A percentile compares a stretch with the other conserved stretches of the same genome.
These are phyloP conservation scores for Oreochromis niloticus DNA, from an alignment of 2,113 vertebrate genomes.

Conservation along the genomic window DNA sequence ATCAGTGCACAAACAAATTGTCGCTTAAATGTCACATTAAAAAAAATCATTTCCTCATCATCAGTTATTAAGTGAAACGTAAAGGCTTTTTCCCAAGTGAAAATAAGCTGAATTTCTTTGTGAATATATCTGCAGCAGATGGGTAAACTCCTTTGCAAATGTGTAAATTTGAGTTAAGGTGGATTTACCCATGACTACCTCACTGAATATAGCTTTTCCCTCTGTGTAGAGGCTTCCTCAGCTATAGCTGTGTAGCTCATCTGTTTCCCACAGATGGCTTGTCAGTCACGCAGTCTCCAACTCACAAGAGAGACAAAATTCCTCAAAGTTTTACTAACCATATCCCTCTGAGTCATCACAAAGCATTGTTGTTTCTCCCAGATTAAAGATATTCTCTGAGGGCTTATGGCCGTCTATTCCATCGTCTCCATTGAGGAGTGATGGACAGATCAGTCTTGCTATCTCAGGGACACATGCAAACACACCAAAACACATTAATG, in stretches of 20 bases:
- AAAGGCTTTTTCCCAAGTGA: background rate
- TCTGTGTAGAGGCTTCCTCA: slow-evolving; percentile 12
- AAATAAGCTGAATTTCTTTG: background rate
- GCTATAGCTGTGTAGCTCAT: slow-evolving; percentile 20
- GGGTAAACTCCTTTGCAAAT: background rate
- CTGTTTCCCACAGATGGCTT: slow-evolving; percentile 54
- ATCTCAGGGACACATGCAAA: background rate
- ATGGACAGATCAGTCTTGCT: slow-evolving; percentile 19
- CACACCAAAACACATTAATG: background rate
- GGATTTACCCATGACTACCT: slow-evolving; percentile 12
- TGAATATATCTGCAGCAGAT: background rate
- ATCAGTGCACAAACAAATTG: background rate
- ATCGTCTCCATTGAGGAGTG: slow-evolving; percentile 28
- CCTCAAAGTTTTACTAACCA: slow-evolving; percentile 18
- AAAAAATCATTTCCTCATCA: background rate
- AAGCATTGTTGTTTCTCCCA: background rate
- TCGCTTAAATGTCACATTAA: background rate
- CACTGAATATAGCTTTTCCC: slow-evolving; percentile 15
- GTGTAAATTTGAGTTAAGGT: slow-evolving; percentile 18
- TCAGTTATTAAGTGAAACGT: background rate
- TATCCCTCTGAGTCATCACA: slow-evolving; percentile 25
- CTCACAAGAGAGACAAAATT: slow-evolving; percentile 31
- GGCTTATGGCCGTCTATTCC: background rate
- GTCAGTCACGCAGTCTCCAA: slow-evolving; percentile 28
- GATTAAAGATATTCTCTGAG: slow-evolving; percentile 19